A percentile compares a stretch with the other conserved stretches of the same genome.
Conservation (phyloP, 1,140 invertebrate genomes). For the Akabosia matsudoensis region DNA sequence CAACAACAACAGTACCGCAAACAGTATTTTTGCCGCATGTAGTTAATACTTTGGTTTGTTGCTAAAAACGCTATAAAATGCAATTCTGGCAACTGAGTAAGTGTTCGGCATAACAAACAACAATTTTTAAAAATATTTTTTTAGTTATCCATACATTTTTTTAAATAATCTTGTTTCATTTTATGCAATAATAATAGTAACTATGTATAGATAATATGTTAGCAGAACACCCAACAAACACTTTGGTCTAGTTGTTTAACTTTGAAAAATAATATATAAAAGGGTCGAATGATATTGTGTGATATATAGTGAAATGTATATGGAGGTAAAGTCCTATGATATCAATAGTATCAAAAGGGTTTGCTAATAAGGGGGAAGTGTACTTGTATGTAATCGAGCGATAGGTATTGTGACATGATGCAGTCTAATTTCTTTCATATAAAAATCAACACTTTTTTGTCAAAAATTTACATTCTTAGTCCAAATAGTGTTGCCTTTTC, state of each 20-base stretch:
- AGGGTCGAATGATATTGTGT: no score
- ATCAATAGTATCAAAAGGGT: not conserved
- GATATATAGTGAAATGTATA: no score
- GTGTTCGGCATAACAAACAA: not conserved
- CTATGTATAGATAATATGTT: no score
- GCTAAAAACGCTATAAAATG: not conserved
- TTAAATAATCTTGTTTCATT: no score
- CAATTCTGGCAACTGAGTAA: not conserved
- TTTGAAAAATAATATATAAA: no score
- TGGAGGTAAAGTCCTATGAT: no score
- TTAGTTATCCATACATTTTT: no score
- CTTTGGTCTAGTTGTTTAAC: no score
- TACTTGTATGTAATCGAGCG: not conserved
- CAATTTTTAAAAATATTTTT: not conserved
- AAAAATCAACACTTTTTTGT: not conserved
- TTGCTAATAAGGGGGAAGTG: not conserved
- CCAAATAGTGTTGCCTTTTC: conserved; percentile 52
- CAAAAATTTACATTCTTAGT: conserved; percentile 39
- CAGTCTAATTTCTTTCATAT: not conserved
- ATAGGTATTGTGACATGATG: not conserved
- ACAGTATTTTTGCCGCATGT: not conserved
- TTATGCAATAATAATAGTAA: no score
- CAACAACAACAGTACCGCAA: conserved; percentile 1
- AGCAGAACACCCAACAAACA: no score
- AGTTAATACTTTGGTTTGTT: not conserved